Percentiles rank a stretch among this genome's conserved stretches.
Evolutionary conservation across 2,888 invertebrate species (phyloP).

Genomic region (Tholera decimalis): DNA sequence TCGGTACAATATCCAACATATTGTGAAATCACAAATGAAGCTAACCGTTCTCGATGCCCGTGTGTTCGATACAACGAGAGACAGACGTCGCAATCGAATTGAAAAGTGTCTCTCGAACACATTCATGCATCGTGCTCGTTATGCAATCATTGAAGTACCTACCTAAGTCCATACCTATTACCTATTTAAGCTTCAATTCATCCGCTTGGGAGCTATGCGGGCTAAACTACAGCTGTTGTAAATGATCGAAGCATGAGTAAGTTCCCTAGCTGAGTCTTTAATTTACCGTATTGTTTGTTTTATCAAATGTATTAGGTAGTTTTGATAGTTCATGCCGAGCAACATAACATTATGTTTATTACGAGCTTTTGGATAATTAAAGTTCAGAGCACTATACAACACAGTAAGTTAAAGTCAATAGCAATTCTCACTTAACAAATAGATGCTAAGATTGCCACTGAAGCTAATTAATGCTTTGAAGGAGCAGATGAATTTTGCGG

Average conservation of each 20-base stretch:
- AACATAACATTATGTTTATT: too few species aligned
- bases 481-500: constrained; percentile 73
- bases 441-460: constrained; percentile 65
- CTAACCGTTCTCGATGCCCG: not conserved
- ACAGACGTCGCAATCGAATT: constrained; percentile 66
- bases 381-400: constrained; percentile 44
- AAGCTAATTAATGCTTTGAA: constrained; percentile 75
- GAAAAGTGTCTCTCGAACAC: constrained; percentile 62
- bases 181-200: constrained; percentile 23
- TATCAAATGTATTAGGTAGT: not conserved
- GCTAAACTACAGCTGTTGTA: not conserved
- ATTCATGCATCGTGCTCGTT: constrained; percentile 63
- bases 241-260: not conserved
- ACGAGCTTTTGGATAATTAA: constrained; percentile 30
- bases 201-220: not conserved
- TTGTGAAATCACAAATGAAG: constrained; percentile 8
- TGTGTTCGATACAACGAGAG: constrained; percentile 56
- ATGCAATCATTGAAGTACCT: constrained; percentile 45
- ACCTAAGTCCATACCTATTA: not conserved
- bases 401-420: constrained; percentile 55
- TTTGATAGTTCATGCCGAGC: too few species aligned
- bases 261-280: not conserved
- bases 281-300: not conserved
- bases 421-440: constrained; percentile 64
- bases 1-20: too few species aligned